Percentiles rank a stretch among this genome's conserved stretches.
Evolutionary conservation across 2,888 invertebrate species (phyloP).

Genomic region (Monochamus alternatus): DNA sequence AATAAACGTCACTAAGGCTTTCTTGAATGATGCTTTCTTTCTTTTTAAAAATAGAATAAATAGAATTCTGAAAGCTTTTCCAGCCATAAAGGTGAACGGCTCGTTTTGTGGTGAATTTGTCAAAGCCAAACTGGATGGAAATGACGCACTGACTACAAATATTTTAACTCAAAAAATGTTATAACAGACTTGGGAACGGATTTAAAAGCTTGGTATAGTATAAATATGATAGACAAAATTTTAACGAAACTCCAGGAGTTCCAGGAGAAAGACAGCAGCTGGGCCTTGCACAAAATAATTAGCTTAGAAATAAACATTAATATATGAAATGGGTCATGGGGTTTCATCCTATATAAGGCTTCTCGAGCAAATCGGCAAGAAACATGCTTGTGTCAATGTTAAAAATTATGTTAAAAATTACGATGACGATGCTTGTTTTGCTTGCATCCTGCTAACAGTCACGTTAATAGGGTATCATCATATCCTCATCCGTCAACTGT

Average conservation of each 20-base stretch:
- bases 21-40: no score
- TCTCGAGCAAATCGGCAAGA: conserved; percentile 48
- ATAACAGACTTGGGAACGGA: neutral
- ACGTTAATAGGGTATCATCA: neutral
- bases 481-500: no score
- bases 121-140: no score
- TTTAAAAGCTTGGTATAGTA: neutral
- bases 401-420: conserved; percentile 14
- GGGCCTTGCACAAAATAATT: neutral
- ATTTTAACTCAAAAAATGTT: neutral
- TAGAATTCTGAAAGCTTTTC: no score
- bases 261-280: neutral
- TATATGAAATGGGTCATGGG: conserved; percentile 25
- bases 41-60: no score
- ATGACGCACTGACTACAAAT: neutral
- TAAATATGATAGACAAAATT: neutral
- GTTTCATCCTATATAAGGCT: conserved; percentile 53
- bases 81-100: neutral
- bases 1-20: no score
- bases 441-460: no score
- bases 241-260: neutral
- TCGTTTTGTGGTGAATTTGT: neutral
- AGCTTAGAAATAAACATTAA: conserved; percentile 19
- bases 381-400: conserved; percentile 26
- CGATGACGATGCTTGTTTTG: neutral